Evolutionary conservation across 2,888 invertebrate genomes (phyloP).

Genomic region (Drosophila recens): DNA sequence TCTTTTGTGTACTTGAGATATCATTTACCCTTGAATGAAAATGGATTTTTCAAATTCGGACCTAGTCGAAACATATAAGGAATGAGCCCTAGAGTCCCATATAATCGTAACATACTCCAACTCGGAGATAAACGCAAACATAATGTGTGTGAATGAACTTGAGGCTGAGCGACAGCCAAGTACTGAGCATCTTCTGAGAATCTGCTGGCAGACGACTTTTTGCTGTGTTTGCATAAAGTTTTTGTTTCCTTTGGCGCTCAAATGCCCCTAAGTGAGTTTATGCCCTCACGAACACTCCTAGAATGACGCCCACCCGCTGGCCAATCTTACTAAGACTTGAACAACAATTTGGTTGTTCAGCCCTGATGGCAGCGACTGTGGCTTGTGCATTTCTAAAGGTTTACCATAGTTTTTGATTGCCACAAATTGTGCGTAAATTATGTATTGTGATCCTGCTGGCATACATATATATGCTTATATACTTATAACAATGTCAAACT

Average conservation of each 20-base stretch:
- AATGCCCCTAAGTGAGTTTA: conserved; percentile 47
- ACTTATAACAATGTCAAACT: conserved; percentile 25
- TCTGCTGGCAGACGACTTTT: conserved; percentile 44
- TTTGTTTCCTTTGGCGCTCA: conserved; percentile 35
- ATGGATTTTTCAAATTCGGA: conserved; percentile 20
- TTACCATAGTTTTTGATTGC: conserved; percentile 70
- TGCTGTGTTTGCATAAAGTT: conserved; percentile 72
- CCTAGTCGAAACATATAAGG: neutral
- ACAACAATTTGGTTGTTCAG: conserved; percentile 19
- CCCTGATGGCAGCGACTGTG: neutral
- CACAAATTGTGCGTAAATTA: conserved; percentile 73
- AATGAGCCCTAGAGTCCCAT: conserved; percentile 3
- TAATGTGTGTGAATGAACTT: conserved; percentile 41
- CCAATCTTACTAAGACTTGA: conserved; percentile 12
- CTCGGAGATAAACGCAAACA: neutral
- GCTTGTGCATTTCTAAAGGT: conserved; percentile 53
- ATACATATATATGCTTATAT: conserved; percentile 23
- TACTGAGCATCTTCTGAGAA: neutral
- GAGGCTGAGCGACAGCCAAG: neutral
- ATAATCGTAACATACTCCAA: conserved; percentile 1
- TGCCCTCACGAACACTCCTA: conserved; percentile 39
- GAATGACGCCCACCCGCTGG: conserved; percentile 26
- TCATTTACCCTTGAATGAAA: conserved; percentile 56
- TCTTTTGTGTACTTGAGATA: conserved; percentile 34
- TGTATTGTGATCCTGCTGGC: conserved; percentile 49